Evolutionary conservation across 2,888 invertebrate species (phyloP).

Genomic region (Drosophila fulvimacula): DNA sequence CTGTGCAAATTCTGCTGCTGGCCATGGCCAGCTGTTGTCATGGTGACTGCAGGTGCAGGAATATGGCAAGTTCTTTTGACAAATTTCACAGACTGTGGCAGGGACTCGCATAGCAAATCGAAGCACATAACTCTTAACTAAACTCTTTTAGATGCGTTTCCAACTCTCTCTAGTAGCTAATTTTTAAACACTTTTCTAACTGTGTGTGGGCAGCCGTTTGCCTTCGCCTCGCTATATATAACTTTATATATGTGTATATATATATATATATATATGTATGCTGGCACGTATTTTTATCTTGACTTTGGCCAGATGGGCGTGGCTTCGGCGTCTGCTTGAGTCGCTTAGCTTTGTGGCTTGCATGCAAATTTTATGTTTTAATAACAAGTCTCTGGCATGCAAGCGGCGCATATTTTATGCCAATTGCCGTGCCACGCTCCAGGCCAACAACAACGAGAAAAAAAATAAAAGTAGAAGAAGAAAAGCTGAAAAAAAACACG

Average conservation of each 20-base stretch:
- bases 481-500: background rate
- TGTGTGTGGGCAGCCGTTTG: background rate
- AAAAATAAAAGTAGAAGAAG: too few species aligned
- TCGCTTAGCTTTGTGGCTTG: constrained; percentile 65
- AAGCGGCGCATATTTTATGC: constrained; percentile 78
- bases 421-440: constrained; percentile 62
- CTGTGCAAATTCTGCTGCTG: background rate
- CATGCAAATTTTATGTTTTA: constrained; percentile 81
- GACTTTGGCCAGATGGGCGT: constrained; percentile 37
- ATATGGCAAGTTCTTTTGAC: constrained; percentile 1
- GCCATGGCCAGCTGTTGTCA: background rate
- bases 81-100: constrained; percentile 4
- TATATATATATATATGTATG: background rate
- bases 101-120: background rate
- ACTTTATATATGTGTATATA: background rate
- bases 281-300: constrained; percentile 45
- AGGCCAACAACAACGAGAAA: constrained; percentile 13
- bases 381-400: constrained; percentile 79
- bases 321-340: constrained; percentile 35
- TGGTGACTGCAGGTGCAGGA: background rate
- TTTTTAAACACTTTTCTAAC: too few species aligned
- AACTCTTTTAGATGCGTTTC: background rate
- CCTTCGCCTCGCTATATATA: constrained; percentile 13
- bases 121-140: background rate
- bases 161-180: too few species aligned